Evolutionary conservation across 2,888 invertebrate genomes (phyloP), one percentile per base, ranked within the genome.

Genomic region (Polymixis flavicincta): DNA sequence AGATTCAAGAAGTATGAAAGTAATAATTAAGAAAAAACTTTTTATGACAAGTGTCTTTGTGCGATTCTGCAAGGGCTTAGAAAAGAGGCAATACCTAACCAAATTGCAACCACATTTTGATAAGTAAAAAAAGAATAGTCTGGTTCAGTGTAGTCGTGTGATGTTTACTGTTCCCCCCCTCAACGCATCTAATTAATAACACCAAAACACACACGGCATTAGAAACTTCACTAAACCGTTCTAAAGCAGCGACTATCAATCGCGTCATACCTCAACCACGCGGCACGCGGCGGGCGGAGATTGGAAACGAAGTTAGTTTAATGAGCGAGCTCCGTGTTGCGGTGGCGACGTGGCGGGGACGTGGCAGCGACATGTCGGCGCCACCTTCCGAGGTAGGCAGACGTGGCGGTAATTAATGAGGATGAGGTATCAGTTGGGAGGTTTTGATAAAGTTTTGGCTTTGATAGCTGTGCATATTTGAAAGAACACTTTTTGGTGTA

Each of bases 231-330:
- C 7, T 28, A 55, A 55, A 65, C 52, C 42, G 32, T 66, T 61
- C 45, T 69, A 48, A 57, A 70, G 50, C 77, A 64, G 64, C 73
- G 64, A 84, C 83, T 83, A 83, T 83, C 85, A 83, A 84, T 83
- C 82, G 84, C 63, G 70, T 68, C 73, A 54, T 84, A 81, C 79
- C 81, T 86, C 83, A 81, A 76, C 66, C 85, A 59, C 72, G 87
- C 74, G 52, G 65, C 71, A 71, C 69, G 79, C 76, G 77, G 78
- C 86, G 86, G 77, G 78, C 86, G 86, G 87, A 87, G 87, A 86
- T 86, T 87, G 86, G 45, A 87, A 84, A 84, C 85, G 71, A 86
- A 86, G 74, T 87, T 83, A 82, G 78, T 83, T 85, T 87, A 86
- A 87, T 86, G 87, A 87, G 83, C 77, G 72, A 86, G 83, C 85